These are phyloP conservation scores for Hafferia zeledoni DNA, from an alignment of 2,797 vertebrate species.

Conservation along the genomic window DNA sequence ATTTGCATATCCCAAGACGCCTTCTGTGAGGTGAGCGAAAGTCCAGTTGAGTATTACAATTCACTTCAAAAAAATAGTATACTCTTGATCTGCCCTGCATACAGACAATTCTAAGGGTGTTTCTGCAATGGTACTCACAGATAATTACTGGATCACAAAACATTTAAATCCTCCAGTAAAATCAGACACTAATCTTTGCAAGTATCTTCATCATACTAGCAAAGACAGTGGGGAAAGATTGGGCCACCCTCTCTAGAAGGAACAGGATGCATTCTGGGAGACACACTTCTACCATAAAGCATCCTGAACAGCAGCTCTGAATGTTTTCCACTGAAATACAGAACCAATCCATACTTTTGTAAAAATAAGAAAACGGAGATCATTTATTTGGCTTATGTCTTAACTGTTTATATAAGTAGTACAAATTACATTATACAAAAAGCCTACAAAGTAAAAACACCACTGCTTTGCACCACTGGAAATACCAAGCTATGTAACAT, in stretches of 20 bases:
- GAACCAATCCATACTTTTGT: not conserved
- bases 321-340: not conserved
- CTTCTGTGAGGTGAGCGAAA: not conserved
- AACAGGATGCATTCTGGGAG: not conserved
- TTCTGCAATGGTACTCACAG: not conserved
- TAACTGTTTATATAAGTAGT: not conserved
- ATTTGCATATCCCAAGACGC: not conserved
- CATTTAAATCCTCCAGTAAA: not conserved
- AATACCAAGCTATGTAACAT: not conserved
- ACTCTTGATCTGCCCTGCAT: not conserved
- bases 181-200: not conserved
- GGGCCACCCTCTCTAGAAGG: not conserved
- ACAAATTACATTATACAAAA: conserved; percentile 26
- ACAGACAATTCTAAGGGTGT: not conserved
- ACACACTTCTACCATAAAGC: not conserved
- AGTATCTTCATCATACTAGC: not conserved
- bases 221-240: not conserved
- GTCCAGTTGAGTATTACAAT: accelerated
- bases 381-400: not conserved
- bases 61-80: not conserved
- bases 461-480: not conserved
- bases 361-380: accelerated
- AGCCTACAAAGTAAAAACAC: not conserved
- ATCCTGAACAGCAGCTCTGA: not conserved
- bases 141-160: not conserved